Conservation (phyloP, 2,888 invertebrate genomes). For the Schrankia costaestrigalis region DNA sequence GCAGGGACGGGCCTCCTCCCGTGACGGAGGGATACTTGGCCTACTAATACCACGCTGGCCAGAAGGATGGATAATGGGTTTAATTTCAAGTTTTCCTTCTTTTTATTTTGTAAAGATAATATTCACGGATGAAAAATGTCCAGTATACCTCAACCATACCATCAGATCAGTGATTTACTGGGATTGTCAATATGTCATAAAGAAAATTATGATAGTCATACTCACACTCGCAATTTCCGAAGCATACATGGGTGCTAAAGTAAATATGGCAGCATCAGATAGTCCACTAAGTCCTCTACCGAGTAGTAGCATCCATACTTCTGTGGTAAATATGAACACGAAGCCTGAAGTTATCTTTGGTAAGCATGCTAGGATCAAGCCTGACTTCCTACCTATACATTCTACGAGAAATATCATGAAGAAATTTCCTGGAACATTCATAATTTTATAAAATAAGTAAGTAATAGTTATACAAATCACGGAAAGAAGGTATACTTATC, state of each 20-base stretch:
- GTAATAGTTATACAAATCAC: no score
- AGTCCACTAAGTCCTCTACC: constrained; percentile 36
- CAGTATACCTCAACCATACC: no score
- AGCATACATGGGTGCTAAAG: constrained; percentile 44
- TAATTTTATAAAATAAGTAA: neutral
- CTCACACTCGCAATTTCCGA: constrained; percentile 53
- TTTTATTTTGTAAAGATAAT: no score
- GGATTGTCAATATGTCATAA: no score
- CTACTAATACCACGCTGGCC: no score
- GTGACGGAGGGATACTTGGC: no score
- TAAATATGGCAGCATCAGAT: constrained; percentile 36
- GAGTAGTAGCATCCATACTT: constrained; percentile 43
- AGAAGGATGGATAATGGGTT: no score
- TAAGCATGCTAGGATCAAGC: constrained; percentile 42
- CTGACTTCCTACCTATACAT: constrained; percentile 41
- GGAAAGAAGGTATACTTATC: no score
- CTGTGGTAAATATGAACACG: constrained; percentile 30
- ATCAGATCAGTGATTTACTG: no score
- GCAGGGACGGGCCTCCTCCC: no score
- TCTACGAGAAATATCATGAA: constrained; percentile 44
- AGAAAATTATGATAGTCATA: constrained; percentile 3
- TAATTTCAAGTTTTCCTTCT: no score
- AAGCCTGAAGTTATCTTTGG: constrained; percentile 45
- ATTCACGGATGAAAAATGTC: no score
- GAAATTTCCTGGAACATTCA: constrained; percentile 36